A percentile compares a stretch with the other conserved stretches of the same genome.
phyloP scores from a whole-genome alignment of 2,113 vertebrate species.

The Gobio gobio region DNA sequence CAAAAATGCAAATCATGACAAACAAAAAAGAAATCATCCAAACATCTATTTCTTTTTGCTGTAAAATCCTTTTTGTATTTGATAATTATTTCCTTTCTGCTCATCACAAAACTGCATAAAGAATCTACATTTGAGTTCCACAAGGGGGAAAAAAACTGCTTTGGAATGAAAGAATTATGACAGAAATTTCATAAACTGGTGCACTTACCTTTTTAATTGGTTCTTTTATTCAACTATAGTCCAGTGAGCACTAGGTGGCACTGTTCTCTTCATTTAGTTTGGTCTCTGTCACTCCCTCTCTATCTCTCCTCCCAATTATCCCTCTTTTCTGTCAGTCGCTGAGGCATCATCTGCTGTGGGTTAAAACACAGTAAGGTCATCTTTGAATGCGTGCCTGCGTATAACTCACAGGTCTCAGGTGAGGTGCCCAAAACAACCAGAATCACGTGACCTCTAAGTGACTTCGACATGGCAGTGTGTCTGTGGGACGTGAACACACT shows the following conservation, averaged over 20 bases:
- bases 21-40: not conserved
- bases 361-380: not conserved
- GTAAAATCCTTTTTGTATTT: not conserved
- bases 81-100: not conserved
- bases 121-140: not conserved
- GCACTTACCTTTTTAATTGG: not conserved
- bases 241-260: slow-evolving; percentile 1
- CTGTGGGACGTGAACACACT: not conserved
- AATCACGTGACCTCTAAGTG: not conserved
- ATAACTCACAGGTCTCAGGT: slow-evolving; percentile 33
- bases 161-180: not conserved
- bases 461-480: not conserved
- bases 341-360: not conserved
- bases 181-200: not conserved
- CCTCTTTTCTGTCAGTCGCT: not conserved
- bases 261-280: not conserved
- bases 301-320: not conserved
- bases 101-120: not conserved
- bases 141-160: too few species aligned
- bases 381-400: not conserved
- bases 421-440: slow-evolving; percentile 12
- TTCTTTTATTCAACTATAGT: not conserved
- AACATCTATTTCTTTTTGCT: not conserved
- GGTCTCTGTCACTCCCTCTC: not conserved
- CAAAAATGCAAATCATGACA: not conserved